A percentile compares a stretch with the other conserved stretches of the same genome.
Evolutionary conservation across 2,888 invertebrate genomes (phyloP).

Genomic region (Ormyrus thymus): DNA sequence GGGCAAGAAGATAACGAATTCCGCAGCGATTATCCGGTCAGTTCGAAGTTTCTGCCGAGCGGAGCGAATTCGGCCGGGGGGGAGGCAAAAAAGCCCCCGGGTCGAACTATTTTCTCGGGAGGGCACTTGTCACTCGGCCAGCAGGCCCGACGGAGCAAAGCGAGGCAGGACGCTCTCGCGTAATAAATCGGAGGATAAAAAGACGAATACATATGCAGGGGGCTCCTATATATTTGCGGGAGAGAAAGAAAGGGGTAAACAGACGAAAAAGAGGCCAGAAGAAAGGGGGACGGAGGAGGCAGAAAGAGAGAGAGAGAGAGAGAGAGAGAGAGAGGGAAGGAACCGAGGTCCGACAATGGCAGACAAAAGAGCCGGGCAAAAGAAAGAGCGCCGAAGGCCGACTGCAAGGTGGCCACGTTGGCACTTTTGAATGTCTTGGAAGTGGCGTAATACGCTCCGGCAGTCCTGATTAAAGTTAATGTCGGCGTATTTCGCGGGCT

Average conservation of each 20-base stretch:
- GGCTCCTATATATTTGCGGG: not conserved
- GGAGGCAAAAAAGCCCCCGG: not conserved
- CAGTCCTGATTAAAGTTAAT: slow-evolving; percentile 52
- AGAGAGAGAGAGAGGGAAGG: not conserved
- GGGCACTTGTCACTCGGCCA: slow-evolving; percentile 36
- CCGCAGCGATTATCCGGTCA: slow-evolving; percentile 23
- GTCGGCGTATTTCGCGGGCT: slow-evolving; percentile 36
- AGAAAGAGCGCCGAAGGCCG: not conserved
- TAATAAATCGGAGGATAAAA: slow-evolving; percentile 43
- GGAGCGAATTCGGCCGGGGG: not conserved
- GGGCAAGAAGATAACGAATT: not conserved
- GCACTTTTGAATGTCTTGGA: slow-evolving; percentile 47
- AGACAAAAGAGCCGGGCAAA: not conserved
- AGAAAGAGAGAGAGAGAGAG: not conserved
- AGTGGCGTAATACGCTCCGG: slow-evolving; percentile 44
- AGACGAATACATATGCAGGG: slow-evolving; percentile 36
- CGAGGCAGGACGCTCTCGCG: not conserved
- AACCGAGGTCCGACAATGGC: not conserved
- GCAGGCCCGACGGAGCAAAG: slow-evolving; percentile 13
- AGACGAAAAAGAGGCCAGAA: too few species aligned
- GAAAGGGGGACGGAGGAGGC: not conserved
- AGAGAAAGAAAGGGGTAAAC: not conserved
- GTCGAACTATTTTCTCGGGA: slow-evolving; percentile 34
- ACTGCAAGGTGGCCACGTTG: slow-evolving; percentile 21
- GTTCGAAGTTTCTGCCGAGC: slow-evolving; percentile 31